Evolutionary conservation across 2,113 vertebrate species (phyloP), one percentile per base, ranked within the genome.

Genomic region (Epinephelus moara): DNA sequence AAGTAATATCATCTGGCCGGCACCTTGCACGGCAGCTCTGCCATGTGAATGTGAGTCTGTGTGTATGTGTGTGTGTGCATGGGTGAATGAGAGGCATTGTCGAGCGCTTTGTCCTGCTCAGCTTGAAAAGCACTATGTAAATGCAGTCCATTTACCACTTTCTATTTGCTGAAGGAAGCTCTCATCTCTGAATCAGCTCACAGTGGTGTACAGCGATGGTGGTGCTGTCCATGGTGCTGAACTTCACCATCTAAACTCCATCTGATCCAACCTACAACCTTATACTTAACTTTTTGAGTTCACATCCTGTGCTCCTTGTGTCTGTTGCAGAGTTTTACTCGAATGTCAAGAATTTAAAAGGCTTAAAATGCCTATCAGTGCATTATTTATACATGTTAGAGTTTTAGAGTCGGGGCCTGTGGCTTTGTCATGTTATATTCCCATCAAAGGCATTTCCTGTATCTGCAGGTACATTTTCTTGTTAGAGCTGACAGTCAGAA

Each of bases 401-500:
- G 49, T 74, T 79, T 53, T 40, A 80, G 75, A 86, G 75, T 90
- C 90, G 87, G 61, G 57, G 63, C 75, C 71, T 73, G 42, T 70
- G 86, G 55, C 64, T 89, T 89, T 86, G 84, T 85, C 90, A 76
- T 85, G 73, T 86, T 88, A 52, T 75, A 79, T 89, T 88, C 78
- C 52, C 87, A 47, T 90, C 82, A 90, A 90, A 89, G 33, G 18
- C 21, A 62, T 61, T 37, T 78, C 60, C 18, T 62, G 27, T 37
- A 37, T 37, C 30, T 17, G 23, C 37, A 70, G 63, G 76, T 50
- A 60, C 21, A 81, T 80, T 84, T 55, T 61, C 57, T 77, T 56
- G 37, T 77, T 82, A 63, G 63, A 82, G 67, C 68, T 81, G 82
- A 66, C 79, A 69, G 78, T 53, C 30, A 13, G 40, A 40, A 63